phyloP scores from a whole-genome alignment of 2,888 invertebrate genomes.

The Rotaria socialis region DNA sequence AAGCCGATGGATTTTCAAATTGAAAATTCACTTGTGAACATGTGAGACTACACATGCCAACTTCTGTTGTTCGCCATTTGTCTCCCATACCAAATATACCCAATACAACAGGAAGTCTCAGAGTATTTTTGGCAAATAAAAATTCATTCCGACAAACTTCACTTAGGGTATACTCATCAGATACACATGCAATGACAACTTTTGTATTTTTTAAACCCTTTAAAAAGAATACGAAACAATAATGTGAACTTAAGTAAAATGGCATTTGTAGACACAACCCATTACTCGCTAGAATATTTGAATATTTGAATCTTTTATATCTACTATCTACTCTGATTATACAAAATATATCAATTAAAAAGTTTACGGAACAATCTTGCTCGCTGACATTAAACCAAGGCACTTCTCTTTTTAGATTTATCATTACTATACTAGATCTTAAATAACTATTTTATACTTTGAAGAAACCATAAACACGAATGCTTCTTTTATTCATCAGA shows the following conservation, averaged over 20 bases:
- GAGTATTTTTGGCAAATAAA: constrained; percentile 52
- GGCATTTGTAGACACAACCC: too few species aligned
- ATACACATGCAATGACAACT: constrained; percentile 54
- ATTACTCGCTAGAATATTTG: too few species aligned
- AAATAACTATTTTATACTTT: too few species aligned
- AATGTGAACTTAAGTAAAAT: background rate
- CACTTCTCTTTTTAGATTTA: too few species aligned
- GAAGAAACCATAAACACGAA: too few species aligned
- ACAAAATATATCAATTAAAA: too few species aligned
- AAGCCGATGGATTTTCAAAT: constrained; percentile 24
- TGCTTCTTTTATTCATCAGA: too few species aligned
- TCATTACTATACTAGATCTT: too few species aligned
- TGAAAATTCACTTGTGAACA: constrained; percentile 23
- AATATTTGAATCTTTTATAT: too few species aligned
- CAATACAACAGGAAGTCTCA: constrained; percentile 53
- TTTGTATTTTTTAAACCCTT: constrained; percentile 52
- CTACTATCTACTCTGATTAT: too few species aligned
- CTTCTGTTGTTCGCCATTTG: constrained; percentile 49
- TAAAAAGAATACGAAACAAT: constrained; percentile 52
- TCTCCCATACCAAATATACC: constrained; percentile 55
- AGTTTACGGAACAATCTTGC: too few species aligned
- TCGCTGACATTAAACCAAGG: too few species aligned
- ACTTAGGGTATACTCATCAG: constrained; percentile 54
- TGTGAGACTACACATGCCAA: constrained; percentile 22
- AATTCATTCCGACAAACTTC: constrained; percentile 53